Evolutionary conservation across 2,113 vertebrate species (phyloP), one percentile per base, ranked within the genome.

Genomic region (Oreochromis aureus): DNA sequence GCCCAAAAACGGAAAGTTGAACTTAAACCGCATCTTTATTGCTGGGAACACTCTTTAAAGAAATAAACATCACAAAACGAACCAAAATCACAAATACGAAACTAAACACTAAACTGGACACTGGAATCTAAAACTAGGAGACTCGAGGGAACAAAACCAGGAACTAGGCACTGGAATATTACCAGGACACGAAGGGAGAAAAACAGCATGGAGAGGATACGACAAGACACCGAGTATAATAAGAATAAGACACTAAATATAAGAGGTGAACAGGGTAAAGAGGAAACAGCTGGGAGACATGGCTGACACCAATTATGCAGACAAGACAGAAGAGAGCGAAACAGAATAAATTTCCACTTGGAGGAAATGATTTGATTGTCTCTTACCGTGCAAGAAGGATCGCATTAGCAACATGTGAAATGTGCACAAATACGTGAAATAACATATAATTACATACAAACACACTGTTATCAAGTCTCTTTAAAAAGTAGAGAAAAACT

Each of bases 371-470:
- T 63, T 63, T 63, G 0, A 0, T 63, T 19, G 32, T 11, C 59
- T 36, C 59, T 63, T 19, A 36, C 32, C 1, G 32, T 63, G 18
- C 32, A 63, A 0, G 59, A 63, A 36, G 59, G 30, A 63, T 63
- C 30, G 36, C 59, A 11, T 34, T 63, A 19, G 59, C 55, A 56
- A 56, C 54, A 4, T 13, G 54, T 34, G 59, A 63, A 63, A 34
- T 63, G 59, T 63, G 9, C 30, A 63, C 59, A 36, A 63, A 19
- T 11, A 36, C 59, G 34, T 63, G 1, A 63, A 63, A 63, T 63
- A 63, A 63, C 59, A 63, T 63, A 63, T 63, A 63, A 34, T 63
- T 63, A 63, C 16, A 63, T 63, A 63, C 10, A 3, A 63, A 63
- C 6, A 63, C 16, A 63, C 59, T 63, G 59, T 36, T 19, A 36